These are phyloP conservation scores for Sus scrofa DNA, from an alignment of 2,113 vertebrate species.

Conservation along the genomic window T2T-Sscrofa CM000814.6:124458001-124458500, in stretches of 20 bases:
- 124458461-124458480: conserved; percentile 62
- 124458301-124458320: conserved; percentile 32
- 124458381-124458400: conserved; percentile 62
- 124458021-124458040: not conserved
- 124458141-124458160: not conserved
- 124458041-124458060: not conserved
- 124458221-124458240: not conserved
- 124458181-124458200: not conserved
- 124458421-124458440: conserved; percentile 52
- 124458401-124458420: conserved; percentile 67
- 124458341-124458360: not conserved
- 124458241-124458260: not conserved
- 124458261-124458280: not conserved
- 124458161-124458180: not conserved
- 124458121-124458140: not conserved
- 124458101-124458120: not conserved
- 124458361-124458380: not conserved
- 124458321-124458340: not conserved
- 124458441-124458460: conserved; percentile 58
- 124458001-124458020: not conserved
- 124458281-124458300: conserved; percentile 25
- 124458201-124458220: not conserved
- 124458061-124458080: not conserved
- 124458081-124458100: not conserved
- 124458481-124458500: conserved; percentile 57